Evolutionary conservation across 2,113 vertebrate genomes (phyloP).

Genomic region (Clarias macrocephalus): DNA sequence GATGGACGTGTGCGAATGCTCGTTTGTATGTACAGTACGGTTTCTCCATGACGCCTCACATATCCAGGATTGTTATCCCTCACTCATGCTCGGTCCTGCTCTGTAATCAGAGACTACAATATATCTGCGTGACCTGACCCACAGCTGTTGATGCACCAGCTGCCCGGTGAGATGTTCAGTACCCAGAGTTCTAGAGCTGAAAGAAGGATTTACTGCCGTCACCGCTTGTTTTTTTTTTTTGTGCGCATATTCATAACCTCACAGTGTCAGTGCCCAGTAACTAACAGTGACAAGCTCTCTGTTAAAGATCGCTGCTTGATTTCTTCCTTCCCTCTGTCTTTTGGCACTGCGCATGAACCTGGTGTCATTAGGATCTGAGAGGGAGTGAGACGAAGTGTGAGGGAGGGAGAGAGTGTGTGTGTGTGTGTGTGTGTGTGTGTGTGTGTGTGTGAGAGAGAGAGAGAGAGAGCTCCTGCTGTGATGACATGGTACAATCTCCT

Average conservation of each 20-base stretch:
- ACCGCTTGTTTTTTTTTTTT: not conserved
- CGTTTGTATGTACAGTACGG: constrained; percentile 11
- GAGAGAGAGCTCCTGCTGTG: constrained; percentile 31
- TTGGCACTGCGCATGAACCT: constrained; percentile 17
- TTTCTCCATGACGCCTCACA: not conserved
- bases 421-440: no score
- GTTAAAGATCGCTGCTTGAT: constrained; percentile 21
- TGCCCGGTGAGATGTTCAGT: not conserved
- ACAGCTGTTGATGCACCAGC: constrained; percentile 2
- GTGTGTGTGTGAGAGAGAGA: not conserved
- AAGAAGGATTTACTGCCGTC: constrained; percentile 5
- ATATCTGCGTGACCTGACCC: constrained; percentile 19
- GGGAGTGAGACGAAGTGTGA: not conserved
- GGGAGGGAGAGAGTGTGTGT: not conserved
- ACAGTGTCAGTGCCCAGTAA: not conserved
- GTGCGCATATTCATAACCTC: no score
- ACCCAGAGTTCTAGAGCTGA: not conserved
- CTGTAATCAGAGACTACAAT: not conserved
- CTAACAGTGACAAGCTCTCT: constrained; percentile 28
- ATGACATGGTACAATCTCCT: constrained; percentile 39
- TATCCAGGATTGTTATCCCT: not conserved
- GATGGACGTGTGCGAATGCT: constrained; percentile 6
- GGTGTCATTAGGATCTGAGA: constrained; percentile 31
- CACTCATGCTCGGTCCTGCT: not conserved
- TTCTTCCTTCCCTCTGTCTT: constrained; percentile 38